phyloP scores from a whole-genome alignment of 1,140 invertebrate species.

The Aphidius ervi region DNA sequence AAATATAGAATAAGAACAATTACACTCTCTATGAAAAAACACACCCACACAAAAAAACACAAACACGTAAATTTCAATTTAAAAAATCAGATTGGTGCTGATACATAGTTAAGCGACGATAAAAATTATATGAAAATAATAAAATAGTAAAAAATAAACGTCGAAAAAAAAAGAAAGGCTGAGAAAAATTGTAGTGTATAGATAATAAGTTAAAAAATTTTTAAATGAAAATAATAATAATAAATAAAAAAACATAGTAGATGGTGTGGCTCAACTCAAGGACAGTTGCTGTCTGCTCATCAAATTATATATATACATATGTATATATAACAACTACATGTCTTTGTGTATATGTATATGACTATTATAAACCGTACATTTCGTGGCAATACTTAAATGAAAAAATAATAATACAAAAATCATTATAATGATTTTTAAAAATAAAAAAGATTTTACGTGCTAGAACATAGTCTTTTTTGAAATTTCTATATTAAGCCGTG shows the following conservation, averaged over 20 bases:
- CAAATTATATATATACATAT: slow-evolving; percentile 20
- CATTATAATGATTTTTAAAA: background rate
- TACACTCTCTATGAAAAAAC: too few relatives aligned
- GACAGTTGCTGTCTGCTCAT: slow-evolving; percentile 31
- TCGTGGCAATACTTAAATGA: slow-evolving; percentile 50
- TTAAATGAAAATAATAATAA: slow-evolving; percentile 2
- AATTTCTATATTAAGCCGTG: slow-evolving; percentile 55
- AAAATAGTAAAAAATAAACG: slow-evolving; percentile 37
- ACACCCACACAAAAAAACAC: too few relatives aligned
- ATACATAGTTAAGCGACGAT: slow-evolving; percentile 41
- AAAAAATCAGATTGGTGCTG: slow-evolving; percentile 53
- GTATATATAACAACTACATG: too few relatives aligned
- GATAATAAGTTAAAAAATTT: slow-evolving; percentile 38
- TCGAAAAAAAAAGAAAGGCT: slow-evolving; percentile 48
- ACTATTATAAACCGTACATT: slow-evolving; percentile 35
- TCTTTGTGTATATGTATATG: too few relatives aligned
- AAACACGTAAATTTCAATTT: slow-evolving; percentile 53
- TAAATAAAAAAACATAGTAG: slow-evolving; percentile 32
- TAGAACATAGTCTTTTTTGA: slow-evolving; percentile 51
- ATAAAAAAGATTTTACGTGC: slow-evolving; percentile 42
- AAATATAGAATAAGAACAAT: too few relatives aligned
- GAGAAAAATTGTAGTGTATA: slow-evolving; percentile 45
- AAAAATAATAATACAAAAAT: slow-evolving; percentile 15
- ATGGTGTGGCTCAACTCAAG: slow-evolving; percentile 46
- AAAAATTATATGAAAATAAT: slow-evolving; percentile 22